Evolutionary conservation across 2,797 vertebrate genomes (phyloP).

Genomic region (Crocodylus rhombifer): DNA sequence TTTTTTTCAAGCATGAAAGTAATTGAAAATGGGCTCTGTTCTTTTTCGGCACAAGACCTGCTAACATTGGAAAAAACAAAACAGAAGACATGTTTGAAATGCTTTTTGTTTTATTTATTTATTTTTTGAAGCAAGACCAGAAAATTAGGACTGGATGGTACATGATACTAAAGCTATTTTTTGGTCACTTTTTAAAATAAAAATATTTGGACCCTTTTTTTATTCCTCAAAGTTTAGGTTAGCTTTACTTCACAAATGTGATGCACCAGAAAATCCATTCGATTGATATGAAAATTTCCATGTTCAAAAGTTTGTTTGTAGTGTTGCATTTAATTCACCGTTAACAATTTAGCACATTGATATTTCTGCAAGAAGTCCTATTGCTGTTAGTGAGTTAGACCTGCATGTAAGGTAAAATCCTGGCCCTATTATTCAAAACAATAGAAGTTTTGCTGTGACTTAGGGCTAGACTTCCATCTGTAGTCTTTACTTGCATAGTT

Average conservation of each 20-base stretch:
- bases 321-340: not conserved
- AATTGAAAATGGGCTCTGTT: not conserved
- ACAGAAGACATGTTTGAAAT: rapidly evolving
- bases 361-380: not conserved
- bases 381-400: not conserved
- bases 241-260: too few relatives aligned
- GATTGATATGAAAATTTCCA: too few relatives aligned
- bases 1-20: not conserved
- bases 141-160: not conserved
- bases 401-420: not conserved
- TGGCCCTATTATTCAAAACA: not conserved
- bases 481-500: not conserved
- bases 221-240: not conserved
- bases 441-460: not conserved
- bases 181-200: not conserved
- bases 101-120: not conserved
- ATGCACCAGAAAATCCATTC: not conserved
- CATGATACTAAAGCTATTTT: not conserved
- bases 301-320: not conserved
- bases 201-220: rapidly evolving
- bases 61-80: not conserved
- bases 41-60: not conserved
- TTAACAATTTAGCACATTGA: not conserved
- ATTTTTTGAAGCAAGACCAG: not conserved
- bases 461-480: not conserved